phyloP scores from a whole-genome alignment of 2,797 vertebrate species.

The Labeo calbasu region DNA sequence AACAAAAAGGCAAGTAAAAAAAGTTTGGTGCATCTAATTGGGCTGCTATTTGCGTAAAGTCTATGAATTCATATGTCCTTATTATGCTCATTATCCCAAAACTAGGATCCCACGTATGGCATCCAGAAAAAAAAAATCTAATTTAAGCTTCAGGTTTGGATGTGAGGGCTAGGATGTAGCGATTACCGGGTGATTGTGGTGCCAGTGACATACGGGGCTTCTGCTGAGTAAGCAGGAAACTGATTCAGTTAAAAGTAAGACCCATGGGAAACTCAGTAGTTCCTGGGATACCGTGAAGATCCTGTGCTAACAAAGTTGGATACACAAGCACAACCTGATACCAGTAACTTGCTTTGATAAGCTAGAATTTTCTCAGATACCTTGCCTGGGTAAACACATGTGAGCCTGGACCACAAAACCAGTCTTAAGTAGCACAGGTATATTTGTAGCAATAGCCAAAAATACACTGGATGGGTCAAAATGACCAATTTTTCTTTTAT shows the following conservation, averaged over 20 bases:
- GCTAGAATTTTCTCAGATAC: background rate
- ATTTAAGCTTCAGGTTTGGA: background rate
- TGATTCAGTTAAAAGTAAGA: conserved; percentile 34
- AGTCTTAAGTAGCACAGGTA: too few relatives aligned
- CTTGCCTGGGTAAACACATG: background rate
- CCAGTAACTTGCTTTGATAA: conserved; percentile 24
- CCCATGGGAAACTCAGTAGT: conserved; percentile 33
- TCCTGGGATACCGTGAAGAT: conserved; percentile 21
- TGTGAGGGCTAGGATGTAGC: background rate
- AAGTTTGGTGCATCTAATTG: background rate
- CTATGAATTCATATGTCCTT: background rate
- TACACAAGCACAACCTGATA: conserved; percentile 24
- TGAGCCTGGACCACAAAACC: too few relatives aligned
- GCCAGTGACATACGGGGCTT: conserved; percentile 28
- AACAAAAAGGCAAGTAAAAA: background rate
- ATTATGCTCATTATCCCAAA: background rate
- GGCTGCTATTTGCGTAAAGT: background rate
- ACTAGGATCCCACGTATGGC: background rate
- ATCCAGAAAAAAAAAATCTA: background rate
- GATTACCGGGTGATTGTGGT: conserved; percentile 35
- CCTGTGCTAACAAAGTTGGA: conserved; percentile 5
- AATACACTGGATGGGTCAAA: too few relatives aligned
- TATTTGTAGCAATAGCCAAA: too few relatives aligned
- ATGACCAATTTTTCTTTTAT: too few relatives aligned
- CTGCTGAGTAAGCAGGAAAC: conserved; percentile 55